These are phyloP conservation scores for Acleris literana DNA, from an alignment of 2,888 invertebrate species.

Conservation along the genomic window DNA sequence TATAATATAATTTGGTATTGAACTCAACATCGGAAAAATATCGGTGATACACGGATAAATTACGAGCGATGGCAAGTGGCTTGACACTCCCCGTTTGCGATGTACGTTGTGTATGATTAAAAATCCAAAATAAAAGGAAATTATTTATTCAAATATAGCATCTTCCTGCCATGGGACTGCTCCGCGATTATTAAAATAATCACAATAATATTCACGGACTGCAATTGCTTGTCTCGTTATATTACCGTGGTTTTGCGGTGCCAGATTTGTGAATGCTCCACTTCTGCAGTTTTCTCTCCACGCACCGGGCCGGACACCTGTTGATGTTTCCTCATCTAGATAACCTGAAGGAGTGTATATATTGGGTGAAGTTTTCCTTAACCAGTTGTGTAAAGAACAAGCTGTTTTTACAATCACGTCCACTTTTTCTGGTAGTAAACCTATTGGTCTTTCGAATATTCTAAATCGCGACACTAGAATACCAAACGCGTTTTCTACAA, in stretches of 20 bases:
- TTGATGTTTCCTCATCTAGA: slow-evolving; percentile 22
- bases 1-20: slow-evolving; percentile 3
- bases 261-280: slow-evolving; percentile 6
- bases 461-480: slow-evolving; percentile 36
- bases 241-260: slow-evolving; percentile 9
- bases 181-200: slow-evolving; percentile 28
- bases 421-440: slow-evolving; percentile 17
- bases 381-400: slow-evolving; percentile 33
- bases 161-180: slow-evolving; percentile 21
- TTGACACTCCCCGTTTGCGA: not conserved
- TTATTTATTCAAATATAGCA: slow-evolving; percentile 15
- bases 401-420: slow-evolving; percentile 33
- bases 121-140: slow-evolving; percentile 1
- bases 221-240: slow-evolving; percentile 10
- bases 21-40: slow-evolving; percentile 4
- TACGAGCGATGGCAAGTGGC: not conserved
- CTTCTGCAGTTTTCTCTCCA: slow-evolving; percentile 13
- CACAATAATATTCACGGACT: slow-evolving; percentile 24
- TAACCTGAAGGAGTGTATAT: slow-evolving; percentile 16
- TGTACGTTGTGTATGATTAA: not conserved
- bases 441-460: slow-evolving; percentile 28
- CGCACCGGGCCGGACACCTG: slow-evolving; percentile 19
- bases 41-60: slow-evolving; percentile 5
- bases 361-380: slow-evolving; percentile 30
- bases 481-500: slow-evolving; percentile 17